Evolutionary conservation across 2,888 invertebrate species (phyloP).

Genomic region (Eupithecia abbreviata): DNA sequence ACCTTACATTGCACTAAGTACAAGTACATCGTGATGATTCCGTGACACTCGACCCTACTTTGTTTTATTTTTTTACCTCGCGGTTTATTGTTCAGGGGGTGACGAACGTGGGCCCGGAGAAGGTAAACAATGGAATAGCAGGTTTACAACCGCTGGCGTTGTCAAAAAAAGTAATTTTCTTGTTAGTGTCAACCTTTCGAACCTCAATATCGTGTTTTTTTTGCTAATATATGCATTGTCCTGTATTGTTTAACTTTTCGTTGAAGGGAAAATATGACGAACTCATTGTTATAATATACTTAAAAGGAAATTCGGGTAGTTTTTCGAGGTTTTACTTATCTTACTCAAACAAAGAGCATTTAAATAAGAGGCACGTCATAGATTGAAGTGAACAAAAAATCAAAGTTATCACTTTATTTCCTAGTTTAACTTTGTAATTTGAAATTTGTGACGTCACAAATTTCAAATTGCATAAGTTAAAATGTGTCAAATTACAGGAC

Average conservation of each 20-base stretch:
- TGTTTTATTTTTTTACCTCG: slow-evolving; percentile 65
- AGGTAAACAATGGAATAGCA: slow-evolving; percentile 48
- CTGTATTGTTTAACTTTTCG: not conserved
- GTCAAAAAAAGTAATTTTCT: slow-evolving; percentile 23
- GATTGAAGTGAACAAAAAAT: no score
- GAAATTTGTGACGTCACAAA: no score
- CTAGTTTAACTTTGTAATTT: no score
- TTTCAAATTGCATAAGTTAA: no score
- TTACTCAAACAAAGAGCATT: not conserved
- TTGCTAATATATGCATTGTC: not conserved
- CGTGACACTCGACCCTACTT: slow-evolving; percentile 64
- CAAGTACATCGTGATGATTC: slow-evolving; percentile 55
- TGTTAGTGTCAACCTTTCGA: slow-evolving; percentile 25
- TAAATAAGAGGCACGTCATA: not conserved
- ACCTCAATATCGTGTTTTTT: slow-evolving; percentile 13
- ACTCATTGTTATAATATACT: not conserved
- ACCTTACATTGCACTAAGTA: slow-evolving; percentile 57
- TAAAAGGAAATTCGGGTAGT: not conserved
- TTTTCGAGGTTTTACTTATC: not conserved
- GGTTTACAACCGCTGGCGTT: slow-evolving; percentile 26
- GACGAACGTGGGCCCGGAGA: slow-evolving; percentile 48
- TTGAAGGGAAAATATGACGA: not conserved
- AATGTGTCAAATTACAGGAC: no score
- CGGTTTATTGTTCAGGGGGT: slow-evolving; percentile 63
- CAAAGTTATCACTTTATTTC: no score